A percentile compares a stretch with the other conserved stretches of the same genome.
These are phyloP conservation scores for Tachystola acroxantha DNA, from an alignment of 2,888 invertebrate genomes.

Conservation along the genomic window DNA sequence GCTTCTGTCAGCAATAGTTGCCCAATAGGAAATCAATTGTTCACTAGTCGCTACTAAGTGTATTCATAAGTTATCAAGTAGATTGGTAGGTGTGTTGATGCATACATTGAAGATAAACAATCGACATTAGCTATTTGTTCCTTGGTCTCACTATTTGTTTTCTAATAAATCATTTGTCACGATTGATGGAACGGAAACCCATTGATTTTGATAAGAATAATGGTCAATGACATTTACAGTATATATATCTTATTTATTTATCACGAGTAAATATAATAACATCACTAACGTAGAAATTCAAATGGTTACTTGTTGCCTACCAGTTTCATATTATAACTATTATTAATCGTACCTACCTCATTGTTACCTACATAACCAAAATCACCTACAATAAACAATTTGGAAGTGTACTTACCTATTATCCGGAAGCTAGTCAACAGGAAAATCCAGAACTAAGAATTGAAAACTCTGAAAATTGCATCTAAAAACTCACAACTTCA, in stretches of 20 bases:
- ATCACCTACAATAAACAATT: too few species aligned
- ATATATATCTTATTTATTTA: too few species aligned
- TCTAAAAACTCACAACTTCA: too few species aligned
- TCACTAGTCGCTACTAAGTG: constrained; percentile 10
- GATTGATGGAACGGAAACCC: constrained; percentile 21
- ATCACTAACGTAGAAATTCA: too few species aligned
- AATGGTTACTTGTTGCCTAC: too few species aligned
- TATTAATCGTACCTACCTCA: too few species aligned
- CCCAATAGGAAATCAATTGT: constrained; percentile 6
- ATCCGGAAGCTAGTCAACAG: too few species aligned
- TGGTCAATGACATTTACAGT: constrained; percentile 28
- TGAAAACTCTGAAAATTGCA: neutral
- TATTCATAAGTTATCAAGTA: constrained; percentile 17
- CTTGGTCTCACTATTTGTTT: constrained; percentile 46
- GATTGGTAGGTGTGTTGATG: constrained; percentile 35
- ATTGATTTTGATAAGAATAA: constrained; percentile 39
- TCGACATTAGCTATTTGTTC: constrained; percentile 56
- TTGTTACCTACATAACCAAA: too few species aligned
- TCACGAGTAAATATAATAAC: too few species aligned
- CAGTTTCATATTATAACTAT: too few species aligned
- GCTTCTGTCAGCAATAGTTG: neutral
- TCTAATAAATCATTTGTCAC: constrained; percentile 49
- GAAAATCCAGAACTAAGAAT: too few species aligned
- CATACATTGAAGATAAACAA: constrained; percentile 46
- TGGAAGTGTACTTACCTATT: too few species aligned